Percentiles rank a stretch among this genome's conserved stretches.
These are phyloP conservation scores for Mustela nigripes DNA, from an alignment of 2,113 vertebrate genomes.

Conservation along the genomic window DNA sequence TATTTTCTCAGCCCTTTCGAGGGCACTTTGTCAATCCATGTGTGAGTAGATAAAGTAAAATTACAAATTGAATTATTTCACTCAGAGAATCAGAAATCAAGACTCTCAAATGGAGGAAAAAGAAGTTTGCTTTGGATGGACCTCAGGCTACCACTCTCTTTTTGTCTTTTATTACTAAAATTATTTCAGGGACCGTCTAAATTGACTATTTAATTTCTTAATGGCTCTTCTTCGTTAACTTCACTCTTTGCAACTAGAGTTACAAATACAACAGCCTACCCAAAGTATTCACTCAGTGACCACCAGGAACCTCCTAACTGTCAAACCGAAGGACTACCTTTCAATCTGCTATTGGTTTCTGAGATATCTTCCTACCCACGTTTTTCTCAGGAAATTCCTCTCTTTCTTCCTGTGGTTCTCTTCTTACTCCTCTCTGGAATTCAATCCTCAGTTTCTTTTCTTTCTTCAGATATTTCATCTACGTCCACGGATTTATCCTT, in stretches of 20 bases:
- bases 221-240: neutral
- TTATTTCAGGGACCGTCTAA: constrained; percentile 5
- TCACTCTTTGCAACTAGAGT: neutral
- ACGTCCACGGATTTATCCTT: neutral
- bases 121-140: neutral
- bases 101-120: neutral
- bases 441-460: neutral
- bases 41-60: neutral
- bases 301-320: neutral
- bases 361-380: neutral
- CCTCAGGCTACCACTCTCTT: neutral
- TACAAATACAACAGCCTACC: neutral
- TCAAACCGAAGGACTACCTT: neutral
- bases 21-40: neutral
- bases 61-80: constrained; percentile 7
- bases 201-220: constrained; percentile 1
- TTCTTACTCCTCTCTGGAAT: neutral
- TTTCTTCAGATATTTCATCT: neutral
- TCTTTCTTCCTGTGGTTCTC: neutral
- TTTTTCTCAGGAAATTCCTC: neutral
- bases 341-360: neutral
- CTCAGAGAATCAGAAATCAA: neutral
- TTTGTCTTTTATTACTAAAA: neutral
- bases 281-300: neutral
- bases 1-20: neutral